A percentile compares a stretch with the other conserved stretches of the same genome.
Evolutionary conservation across 1,140 invertebrate species (phyloP).

Genomic region (Trichonephila clavipes): DNA sequence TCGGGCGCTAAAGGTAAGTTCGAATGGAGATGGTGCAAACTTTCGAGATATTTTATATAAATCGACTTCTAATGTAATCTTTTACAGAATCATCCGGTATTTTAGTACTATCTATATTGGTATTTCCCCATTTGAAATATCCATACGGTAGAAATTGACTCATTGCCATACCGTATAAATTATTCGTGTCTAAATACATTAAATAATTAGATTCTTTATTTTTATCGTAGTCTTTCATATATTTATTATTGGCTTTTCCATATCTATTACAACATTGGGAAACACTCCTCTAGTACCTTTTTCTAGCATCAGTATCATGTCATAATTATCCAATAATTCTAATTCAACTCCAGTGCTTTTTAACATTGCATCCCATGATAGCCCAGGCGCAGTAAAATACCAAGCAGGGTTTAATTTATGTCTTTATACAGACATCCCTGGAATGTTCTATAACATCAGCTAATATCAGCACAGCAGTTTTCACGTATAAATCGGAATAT

Average conservation of each 20-base stretch:
- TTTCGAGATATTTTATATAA: constrained; percentile 77
- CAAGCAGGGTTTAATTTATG: too few relatives aligned
- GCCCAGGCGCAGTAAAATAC: too few relatives aligned
- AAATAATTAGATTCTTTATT: constrained; percentile 78
- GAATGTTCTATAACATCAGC: too few relatives aligned
- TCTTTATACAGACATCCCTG: too few relatives aligned
- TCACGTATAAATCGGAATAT: too few relatives aligned
- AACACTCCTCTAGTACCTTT: background rate
- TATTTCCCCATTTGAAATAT: constrained; percentile 73
- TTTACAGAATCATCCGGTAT: constrained; percentile 76
- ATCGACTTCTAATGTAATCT: constrained; percentile 77
- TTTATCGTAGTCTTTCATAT: constrained; percentile 75
- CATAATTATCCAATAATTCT: too few relatives aligned
- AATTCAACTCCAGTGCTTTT: too few relatives aligned
- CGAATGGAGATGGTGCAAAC: constrained; percentile 79
- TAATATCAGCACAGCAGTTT: background rate
- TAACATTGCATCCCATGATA: too few relatives aligned
- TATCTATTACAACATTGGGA: constrained; percentile 57
- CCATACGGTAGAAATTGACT: constrained; percentile 66
- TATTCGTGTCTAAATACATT: constrained; percentile 78
- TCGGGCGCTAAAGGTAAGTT: constrained; percentile 81
- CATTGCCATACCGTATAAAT: constrained; percentile 71
- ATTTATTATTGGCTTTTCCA: constrained; percentile 70
- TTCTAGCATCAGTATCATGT: constrained; percentile 51
- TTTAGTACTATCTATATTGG: constrained; percentile 20